Evolutionary conservation across 1,140 invertebrate genomes (phyloP).

Genomic region (Ylistrum balloti): DNA sequence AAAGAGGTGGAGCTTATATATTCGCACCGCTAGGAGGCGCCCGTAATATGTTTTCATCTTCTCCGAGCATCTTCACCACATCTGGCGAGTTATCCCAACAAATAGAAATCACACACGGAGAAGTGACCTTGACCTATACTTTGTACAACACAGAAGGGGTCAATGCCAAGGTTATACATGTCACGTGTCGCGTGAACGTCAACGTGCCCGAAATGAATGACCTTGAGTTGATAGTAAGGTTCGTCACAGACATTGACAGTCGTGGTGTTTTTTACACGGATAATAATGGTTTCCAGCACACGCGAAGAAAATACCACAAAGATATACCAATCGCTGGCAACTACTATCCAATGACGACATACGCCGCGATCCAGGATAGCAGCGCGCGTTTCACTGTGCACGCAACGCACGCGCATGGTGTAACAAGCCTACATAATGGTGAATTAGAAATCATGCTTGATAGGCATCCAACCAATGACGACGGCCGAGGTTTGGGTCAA

Average conservation of each 20-base stretch:
- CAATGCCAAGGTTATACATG: not conserved
- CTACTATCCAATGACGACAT: not conserved
- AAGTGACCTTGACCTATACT: conserved; percentile 3
- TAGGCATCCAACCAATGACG: not conserved
- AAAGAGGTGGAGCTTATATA: not conserved
- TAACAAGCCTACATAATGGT: not conserved
- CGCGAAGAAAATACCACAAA: not conserved
- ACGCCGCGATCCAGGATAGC: not conserved
- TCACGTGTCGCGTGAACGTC: not conserved
- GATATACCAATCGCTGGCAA: not conserved
- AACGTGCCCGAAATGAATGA: not conserved
- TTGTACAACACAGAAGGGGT: not conserved
- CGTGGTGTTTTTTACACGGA: not conserved
- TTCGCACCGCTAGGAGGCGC: not conserved
- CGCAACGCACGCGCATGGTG: not conserved
- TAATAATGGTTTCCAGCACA: not conserved
- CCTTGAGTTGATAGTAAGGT: not conserved
- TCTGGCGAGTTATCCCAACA: not conserved
- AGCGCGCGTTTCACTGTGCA: not conserved
- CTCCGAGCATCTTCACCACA: not conserved
- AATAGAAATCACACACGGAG: not conserved
- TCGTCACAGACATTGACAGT: not conserved
- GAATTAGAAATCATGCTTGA: conserved; percentile 27
- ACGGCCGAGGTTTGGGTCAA: not conserved
- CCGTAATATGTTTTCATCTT: not conserved